phyloP scores from a whole-genome alignment of 2,888 invertebrate species.

The Dinocampus coccinellae region DNA sequence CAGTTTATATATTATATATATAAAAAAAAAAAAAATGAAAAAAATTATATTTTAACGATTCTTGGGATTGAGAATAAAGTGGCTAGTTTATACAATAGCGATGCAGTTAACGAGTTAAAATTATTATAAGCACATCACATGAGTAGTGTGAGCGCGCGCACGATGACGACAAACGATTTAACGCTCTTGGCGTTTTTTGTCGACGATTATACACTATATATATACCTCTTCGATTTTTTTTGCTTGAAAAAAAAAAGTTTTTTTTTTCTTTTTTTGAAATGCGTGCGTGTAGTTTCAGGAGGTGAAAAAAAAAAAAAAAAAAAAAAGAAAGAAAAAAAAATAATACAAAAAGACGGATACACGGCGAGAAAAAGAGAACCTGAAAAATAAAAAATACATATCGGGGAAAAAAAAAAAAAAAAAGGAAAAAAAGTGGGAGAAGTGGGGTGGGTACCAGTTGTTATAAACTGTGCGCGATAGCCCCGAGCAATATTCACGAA shows the following conservation, averaged over 20 bases:
- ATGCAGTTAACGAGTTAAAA: slow-evolving; percentile 15
- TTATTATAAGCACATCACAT: neutral
- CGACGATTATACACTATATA: slow-evolving; percentile 55
- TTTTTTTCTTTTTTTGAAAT: neutral
- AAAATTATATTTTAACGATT: slow-evolving; percentile 5
- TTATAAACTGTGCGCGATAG: slow-evolving; percentile 60
- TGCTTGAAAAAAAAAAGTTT: slow-evolving; percentile 2
- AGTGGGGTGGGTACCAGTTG: slow-evolving; percentile 55
- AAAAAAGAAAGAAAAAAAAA: no score
- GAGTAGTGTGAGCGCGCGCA: neutral
- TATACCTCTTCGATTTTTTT: slow-evolving; percentile 18
- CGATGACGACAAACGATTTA: slow-evolving; percentile 37
- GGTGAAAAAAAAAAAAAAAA: no score
- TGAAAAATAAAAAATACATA: slow-evolving; percentile 33
- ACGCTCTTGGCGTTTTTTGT: slow-evolving; percentile 48
- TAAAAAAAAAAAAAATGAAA: no score
- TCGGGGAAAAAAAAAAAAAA: slow-evolving; percentile 34
- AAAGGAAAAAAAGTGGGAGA: slow-evolving; percentile 40
- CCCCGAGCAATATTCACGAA: slow-evolving; percentile 58
- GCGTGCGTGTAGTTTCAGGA: slow-evolving; percentile 36
- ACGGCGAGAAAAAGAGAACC: slow-evolving; percentile 32
- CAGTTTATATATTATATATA: no score
- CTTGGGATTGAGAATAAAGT: neutral
- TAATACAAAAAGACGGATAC: slow-evolving; percentile 36
- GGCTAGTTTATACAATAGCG: slow-evolving; percentile 4